Evolutionary conservation across 2,113 vertebrate species (phyloP), one percentile per base, ranked within the genome.

Genomic region (Parus major): DNA sequence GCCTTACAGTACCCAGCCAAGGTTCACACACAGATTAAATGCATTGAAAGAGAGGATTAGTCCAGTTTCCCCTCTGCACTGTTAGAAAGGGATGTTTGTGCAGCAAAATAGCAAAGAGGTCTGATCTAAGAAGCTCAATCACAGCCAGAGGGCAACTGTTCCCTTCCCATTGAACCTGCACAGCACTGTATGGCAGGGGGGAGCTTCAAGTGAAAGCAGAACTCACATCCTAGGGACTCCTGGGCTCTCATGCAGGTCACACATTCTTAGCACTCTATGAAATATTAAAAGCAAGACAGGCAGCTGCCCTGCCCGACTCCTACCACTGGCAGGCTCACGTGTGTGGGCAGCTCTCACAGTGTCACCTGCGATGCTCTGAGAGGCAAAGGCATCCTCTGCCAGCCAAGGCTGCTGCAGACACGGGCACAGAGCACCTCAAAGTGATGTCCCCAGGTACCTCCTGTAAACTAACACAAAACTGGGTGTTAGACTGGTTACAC

Each of bases 281-380:
- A 72, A 47, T 19, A 53, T 7, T 5, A 23, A 44, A 66, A n/a
- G 8, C 36, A 44, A 29, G 56, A 35, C 55, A 44, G 50, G 35
- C 47, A 82, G 55, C 50, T 39, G 49, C 44, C 65, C 86, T 23
- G 36, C 50, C 20, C 0, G 0, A 16, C 12, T 35, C 88, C 73
- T 50, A 70, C 66, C 56, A 7, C 29, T 21, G 10, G 27, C 46
- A 47, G 79, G 49, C 50, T 79, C 22, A 6, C 3, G 0, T 1
- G 11, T 7, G 2, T 17, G 33, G 9, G 46, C 24, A 57, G 52
- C 47, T 78, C 73, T 78, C 69, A 39, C 4, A 1, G 46, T 0
- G 4, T 36, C 47, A 10, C 68, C 60, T 3, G 0, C 2, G 16
- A 29, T 59, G 63, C 42, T 53, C 47, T 0, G 0, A 16, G 50